Conservation (phyloP, 2,888 invertebrate genomes). For the Caenorhabditis becei region DNA sequence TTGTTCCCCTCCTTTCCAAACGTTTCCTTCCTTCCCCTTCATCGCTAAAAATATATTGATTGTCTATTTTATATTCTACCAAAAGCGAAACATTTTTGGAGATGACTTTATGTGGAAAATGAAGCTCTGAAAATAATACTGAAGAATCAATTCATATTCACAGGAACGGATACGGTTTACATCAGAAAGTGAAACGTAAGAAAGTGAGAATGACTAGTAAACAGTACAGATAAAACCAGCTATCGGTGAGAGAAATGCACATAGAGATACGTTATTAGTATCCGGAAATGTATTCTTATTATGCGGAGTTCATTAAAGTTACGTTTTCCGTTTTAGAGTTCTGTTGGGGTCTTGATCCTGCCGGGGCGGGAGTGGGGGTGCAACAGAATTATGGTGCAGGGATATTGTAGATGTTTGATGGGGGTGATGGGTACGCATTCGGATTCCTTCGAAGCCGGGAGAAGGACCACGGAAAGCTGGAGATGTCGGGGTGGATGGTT, state of each 20-base stretch:
- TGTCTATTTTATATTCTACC: slow-evolving; percentile 17
- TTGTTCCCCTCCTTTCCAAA: slow-evolving; percentile 1
- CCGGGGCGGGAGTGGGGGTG: slow-evolving; percentile 59
- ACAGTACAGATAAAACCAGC: slow-evolving; percentile 19
- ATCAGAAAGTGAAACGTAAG: neutral
- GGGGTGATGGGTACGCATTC: slow-evolving; percentile 53
- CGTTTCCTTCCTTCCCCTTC: slow-evolving; percentile 3
- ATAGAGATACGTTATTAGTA: slow-evolving; percentile 20
- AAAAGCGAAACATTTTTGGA: slow-evolving; percentile 63
- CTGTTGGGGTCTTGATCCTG: slow-evolving; percentile 47
- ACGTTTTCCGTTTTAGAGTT: slow-evolving; percentile 54
- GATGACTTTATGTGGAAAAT: slow-evolving; percentile 83
- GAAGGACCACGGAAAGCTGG: slow-evolving; percentile 22
- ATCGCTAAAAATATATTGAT: slow-evolving; percentile 16
- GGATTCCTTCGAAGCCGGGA: slow-evolving; percentile 42
- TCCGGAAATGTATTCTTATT: slow-evolving; percentile 1
- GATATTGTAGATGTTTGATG: slow-evolving; percentile 38
- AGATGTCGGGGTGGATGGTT: slow-evolving; percentile 27
- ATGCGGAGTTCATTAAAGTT: neutral
- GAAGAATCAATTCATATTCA: slow-evolving; percentile 8
- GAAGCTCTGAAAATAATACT: slow-evolving; percentile 63
- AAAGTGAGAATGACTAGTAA: slow-evolving; percentile 37
- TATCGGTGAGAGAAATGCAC: slow-evolving; percentile 4
- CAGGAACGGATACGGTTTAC: neutral
- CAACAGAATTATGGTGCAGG: slow-evolving; percentile 4